Percentiles rank a stretch among this genome's conserved stretches.
phyloP scores from a whole-genome alignment of 2,888 invertebrate genomes.

The Lithophane leautieri region DNA sequence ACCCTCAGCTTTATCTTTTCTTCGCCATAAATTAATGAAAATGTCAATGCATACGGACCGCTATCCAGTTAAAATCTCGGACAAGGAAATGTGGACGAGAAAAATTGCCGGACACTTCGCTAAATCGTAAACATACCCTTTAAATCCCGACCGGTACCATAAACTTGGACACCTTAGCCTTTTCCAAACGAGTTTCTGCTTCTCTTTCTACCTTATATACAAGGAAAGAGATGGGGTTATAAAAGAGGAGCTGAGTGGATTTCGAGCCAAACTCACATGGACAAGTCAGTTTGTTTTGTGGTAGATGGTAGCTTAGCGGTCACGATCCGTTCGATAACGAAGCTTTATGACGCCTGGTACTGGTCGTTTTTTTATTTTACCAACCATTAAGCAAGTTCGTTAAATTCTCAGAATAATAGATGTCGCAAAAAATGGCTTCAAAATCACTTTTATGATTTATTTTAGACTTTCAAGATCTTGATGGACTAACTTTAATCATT shows the following conservation, averaged over 20 bases:
- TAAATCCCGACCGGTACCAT: conserved; percentile 57
- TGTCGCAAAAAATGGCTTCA: neutral
- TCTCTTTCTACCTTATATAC: conserved; percentile 31
- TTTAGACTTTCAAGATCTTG: conserved; percentile 17
- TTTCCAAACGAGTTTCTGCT: conserved; percentile 44
- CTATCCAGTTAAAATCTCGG: conserved; percentile 57
- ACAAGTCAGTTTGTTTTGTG: conserved; percentile 59
- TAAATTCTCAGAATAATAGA: conserved; percentile 17
- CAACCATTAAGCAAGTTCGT: conserved; percentile 9
- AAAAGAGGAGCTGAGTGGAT: conserved; percentile 40
- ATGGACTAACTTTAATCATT: conserved; percentile 43
- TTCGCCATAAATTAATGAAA: conserved; percentile 49
- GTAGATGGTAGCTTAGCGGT: conserved; percentile 48
- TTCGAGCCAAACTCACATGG: conserved; percentile 48
- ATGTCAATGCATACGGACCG: conserved; percentile 53
- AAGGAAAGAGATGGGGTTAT: conserved; percentile 29
- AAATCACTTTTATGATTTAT: conserved; percentile 43
- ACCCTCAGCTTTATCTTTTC: conserved; percentile 25
- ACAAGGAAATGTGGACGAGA: conserved; percentile 46
- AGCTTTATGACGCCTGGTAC: conserved; percentile 13
- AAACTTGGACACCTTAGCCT: conserved; percentile 51
- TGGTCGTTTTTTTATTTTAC: neutral
- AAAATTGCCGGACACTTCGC: conserved; percentile 59
- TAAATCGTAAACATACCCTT: conserved; percentile 64
- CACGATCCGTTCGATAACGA: conserved; percentile 43